Conservation (phyloP, 2,113 vertebrate species). For the Sturnira hondurensis region DNA sequence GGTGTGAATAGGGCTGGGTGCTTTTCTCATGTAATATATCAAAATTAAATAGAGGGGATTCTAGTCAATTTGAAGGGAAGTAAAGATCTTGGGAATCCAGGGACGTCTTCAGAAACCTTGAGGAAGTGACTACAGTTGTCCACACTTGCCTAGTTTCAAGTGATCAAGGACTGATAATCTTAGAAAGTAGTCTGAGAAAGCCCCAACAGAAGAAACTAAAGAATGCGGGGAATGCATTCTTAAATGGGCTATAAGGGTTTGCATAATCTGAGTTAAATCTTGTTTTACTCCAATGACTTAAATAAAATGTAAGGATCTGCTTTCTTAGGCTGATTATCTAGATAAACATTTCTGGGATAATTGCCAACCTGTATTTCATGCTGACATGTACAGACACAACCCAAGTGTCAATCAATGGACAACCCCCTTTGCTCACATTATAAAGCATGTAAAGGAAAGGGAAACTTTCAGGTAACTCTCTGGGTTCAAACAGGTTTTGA, state of each 20-base stretch:
- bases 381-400: not conserved
- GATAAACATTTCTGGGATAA: not conserved
- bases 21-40: not conserved
- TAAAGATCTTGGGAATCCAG: not conserved
- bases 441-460: not conserved
- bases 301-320: not conserved
- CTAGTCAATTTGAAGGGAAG: not conserved
- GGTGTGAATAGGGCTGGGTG: not conserved
- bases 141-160: not conserved
- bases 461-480: not conserved
- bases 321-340: not conserved
- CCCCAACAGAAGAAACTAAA: not conserved
- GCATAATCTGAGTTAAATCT: not conserved
- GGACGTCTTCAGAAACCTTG: not conserved
- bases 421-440: not conserved
- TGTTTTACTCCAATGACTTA: not conserved
- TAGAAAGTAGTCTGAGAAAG: not conserved
- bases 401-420: not conserved
- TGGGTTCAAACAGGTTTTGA: not conserved
- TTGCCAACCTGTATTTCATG: not conserved
- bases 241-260: not conserved
- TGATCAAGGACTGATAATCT: not conserved
- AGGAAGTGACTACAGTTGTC: not conserved
- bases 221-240: not conserved
- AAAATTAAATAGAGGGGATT: not conserved